phyloP scores from a whole-genome alignment of 2,113 vertebrate species.

The Reinhardtius hippoglossoides region DNA sequence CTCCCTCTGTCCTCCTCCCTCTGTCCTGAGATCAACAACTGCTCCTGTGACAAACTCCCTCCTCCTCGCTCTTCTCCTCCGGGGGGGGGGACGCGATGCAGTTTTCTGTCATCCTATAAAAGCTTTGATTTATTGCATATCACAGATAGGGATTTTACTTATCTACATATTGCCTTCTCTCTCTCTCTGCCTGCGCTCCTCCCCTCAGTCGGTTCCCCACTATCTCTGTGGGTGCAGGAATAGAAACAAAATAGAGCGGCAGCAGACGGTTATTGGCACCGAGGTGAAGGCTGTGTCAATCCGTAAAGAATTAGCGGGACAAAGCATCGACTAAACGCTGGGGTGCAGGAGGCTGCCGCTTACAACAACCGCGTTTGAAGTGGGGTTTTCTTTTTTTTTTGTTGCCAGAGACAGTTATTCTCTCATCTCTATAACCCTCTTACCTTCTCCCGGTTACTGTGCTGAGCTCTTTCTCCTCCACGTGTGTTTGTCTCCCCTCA shows the following conservation, averaged over 20 bases:
- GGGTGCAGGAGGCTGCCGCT: constrained; percentile 40
- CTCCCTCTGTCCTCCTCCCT: constrained; percentile 15
- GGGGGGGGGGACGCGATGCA: constrained; percentile 19
- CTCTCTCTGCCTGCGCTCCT: constrained; percentile 20
- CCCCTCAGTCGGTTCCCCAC: constrained; percentile 22
- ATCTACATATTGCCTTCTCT: constrained; percentile 49
- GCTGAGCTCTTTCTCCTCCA: not conserved
- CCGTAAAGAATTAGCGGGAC: constrained; percentile 49
- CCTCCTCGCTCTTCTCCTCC: not conserved
- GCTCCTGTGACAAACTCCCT: constrained; percentile 46
- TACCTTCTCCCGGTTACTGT: not conserved
- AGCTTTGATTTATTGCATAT: constrained; percentile 77
- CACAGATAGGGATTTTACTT: constrained; percentile 57
- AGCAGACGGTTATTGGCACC: constrained; percentile 21
- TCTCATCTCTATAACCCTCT: constrained; percentile 42
- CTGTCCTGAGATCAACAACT: constrained; percentile 42
- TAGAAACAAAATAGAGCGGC: not conserved
- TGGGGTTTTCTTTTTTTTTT: constrained; percentile 6
- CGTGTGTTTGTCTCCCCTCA: constrained; percentile 61
- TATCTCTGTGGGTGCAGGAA: constrained; percentile 21
- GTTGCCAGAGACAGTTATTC: constrained; percentile 34
- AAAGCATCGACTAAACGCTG: constrained; percentile 53
- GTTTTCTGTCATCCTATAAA: constrained; percentile 59
- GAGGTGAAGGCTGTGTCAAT: constrained; percentile 57
- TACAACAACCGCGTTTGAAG: constrained; percentile 42